phyloP scores from a whole-genome alignment of 2,888 invertebrate genomes.

The Drosophila yooni region DNA sequence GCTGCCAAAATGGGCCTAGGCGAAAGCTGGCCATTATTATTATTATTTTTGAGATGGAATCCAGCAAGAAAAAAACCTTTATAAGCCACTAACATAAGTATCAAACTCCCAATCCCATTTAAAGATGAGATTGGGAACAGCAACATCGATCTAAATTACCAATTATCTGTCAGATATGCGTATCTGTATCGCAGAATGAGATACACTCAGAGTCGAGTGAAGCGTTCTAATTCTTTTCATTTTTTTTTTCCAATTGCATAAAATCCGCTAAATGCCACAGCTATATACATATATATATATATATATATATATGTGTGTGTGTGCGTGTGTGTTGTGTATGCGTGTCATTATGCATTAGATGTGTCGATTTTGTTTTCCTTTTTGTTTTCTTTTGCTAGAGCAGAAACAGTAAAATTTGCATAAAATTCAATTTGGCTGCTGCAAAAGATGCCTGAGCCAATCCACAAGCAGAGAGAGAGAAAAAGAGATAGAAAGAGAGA shows the following conservation, averaged over 20 bases:
- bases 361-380: slow-evolving; percentile 59
- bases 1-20: slow-evolving; percentile 72
- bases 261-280: slow-evolving; percentile 51
- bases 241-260: slow-evolving; percentile 70
- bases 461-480: slow-evolving; percentile 33
- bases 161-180: slow-evolving; percentile 47
- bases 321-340: slow-evolving; percentile 37
- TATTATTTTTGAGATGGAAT: slow-evolving; percentile 4
- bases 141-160: slow-evolving; percentile 11
- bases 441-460: slow-evolving; percentile 66
- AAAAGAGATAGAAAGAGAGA: neutral
- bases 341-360: slow-evolving; percentile 78
- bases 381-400: slow-evolving; percentile 48
- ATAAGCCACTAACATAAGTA: neutral
- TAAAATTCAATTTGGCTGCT: slow-evolving; percentile 76
- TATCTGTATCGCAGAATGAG: slow-evolving; percentile 46
- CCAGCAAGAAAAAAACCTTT: neutral
- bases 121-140: slow-evolving; percentile 51
- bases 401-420: slow-evolving; percentile 76
- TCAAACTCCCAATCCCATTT: neutral
- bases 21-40: slow-evolving; percentile 60
- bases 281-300: slow-evolving; percentile 4
- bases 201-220: slow-evolving; percentile 16
- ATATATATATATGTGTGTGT: slow-evolving; percentile 1
- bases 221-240: slow-evolving; percentile 50